phyloP scores from a whole-genome alignment of 2,888 invertebrate species.

The Scaeva pyrastri region DNA sequence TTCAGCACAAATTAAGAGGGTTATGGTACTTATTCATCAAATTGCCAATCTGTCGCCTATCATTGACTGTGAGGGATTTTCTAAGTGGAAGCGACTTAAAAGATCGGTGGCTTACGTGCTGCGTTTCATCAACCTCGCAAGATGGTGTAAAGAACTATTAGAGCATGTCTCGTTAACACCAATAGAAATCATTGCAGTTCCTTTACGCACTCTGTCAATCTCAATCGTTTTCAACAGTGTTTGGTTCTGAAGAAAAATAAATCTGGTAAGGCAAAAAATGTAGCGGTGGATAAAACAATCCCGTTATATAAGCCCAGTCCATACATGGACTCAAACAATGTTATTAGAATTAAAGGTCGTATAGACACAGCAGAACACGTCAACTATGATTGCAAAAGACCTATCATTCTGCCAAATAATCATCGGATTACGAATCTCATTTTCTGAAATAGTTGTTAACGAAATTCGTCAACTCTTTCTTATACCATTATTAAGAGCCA shows the following conservation, averaged over 20 bases:
- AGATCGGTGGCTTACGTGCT: slow-evolving; percentile 15
- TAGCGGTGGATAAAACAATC: not conserved
- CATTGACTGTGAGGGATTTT: not conserved
- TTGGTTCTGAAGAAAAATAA: not conserved
- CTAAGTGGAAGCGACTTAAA: not conserved
- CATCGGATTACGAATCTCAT: slow-evolving; percentile 31
- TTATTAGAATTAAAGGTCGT: slow-evolving; percentile 47
- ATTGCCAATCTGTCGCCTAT: not conserved
- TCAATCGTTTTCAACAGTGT: slow-evolving; percentile 1
- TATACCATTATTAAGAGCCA: slow-evolving; percentile 24
- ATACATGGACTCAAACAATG: slow-evolving; percentile 39
- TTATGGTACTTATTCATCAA: not conserved
- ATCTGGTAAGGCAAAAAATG: slow-evolving; percentile 6
- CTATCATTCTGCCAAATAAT: slow-evolving; percentile 38
- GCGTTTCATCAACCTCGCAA: not conserved
- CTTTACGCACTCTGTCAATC: slow-evolving; percentile 19
- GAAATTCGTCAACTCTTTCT: slow-evolving; percentile 27
- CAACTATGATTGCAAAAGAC: not conserved
- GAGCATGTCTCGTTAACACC: not conserved
- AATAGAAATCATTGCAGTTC: not conserved
- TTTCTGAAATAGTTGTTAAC: slow-evolving; percentile 41
- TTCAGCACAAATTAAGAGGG: not conserved
- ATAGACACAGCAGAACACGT: slow-evolving; percentile 38
- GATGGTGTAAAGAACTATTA: not conserved
- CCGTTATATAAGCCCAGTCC: not conserved